Base-by-base conservation (phyloP, 1,140 invertebrate genomes). In the Platyura marginata region DNA sequence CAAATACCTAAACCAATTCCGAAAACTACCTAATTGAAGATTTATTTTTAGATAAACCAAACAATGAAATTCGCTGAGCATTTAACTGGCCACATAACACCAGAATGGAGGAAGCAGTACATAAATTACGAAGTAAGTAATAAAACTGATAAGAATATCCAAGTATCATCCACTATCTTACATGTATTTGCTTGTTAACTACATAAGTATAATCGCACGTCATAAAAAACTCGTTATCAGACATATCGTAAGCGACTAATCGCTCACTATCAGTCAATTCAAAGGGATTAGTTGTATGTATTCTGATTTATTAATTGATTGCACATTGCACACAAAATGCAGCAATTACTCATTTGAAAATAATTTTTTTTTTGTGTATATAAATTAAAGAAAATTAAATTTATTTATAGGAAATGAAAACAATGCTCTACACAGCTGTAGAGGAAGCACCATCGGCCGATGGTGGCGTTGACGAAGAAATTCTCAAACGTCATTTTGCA, bases 41-140 rank as follows among this genome's bases (percentile, higher is more conserved):
- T 38, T 38, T 38, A 18, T 4, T 18, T 11, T 16, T 11, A 36
- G 15, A 6, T 36, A 9, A 36, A 10, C 36, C n/a, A n/a, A n/a
- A 38, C 16, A 6, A 96, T 96, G 92, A 96, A 96, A 69, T 96
- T 96, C 63, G 86, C 89, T 3, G 91, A 96, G 62, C 90, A 96
- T 69, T 68, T 98, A 43, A 77, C 81, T 48, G 89, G 90, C 46
- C 93, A 97, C 57, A 92, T 97, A 52, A 98, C 93, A 44, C 94
- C 94, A 22, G 92, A 97, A 71, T 98, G 94, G 94, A 76, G 91
- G 45, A 96, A 95, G 65, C 94, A 97, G 63, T 98, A 98, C 57
- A 96, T 98, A 50, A 85, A 86, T 56, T 98, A 98, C 71, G 93
- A 97, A 78, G 92, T 87, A 72, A 66, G 47, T 19, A 18, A 20